Percentiles rank a stretch among this genome's conserved stretches.
Conservation (phyloP, 2,797 vertebrate genomes). For the Echeneis naucrates region DNA sequence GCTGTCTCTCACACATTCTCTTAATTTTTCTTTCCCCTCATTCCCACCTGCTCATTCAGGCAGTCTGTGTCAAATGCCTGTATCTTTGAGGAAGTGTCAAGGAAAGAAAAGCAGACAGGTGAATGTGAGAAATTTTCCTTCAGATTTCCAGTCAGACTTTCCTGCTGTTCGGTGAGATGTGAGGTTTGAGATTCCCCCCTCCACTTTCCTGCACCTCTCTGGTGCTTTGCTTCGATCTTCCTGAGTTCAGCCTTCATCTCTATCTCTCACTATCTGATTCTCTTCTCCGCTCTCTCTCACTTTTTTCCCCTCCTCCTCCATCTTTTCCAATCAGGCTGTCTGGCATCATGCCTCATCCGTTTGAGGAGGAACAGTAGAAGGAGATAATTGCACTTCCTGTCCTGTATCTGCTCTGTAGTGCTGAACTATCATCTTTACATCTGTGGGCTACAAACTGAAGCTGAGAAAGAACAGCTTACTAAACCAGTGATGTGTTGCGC, state of each 20-base stretch:
- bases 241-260: conserved; percentile 51
- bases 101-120: conserved; percentile 40
- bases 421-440: conserved; percentile 75
- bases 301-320: not conserved
- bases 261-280: conserved; percentile 26
- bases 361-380: conserved; percentile 79
- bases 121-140: conserved; percentile 52
- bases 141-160: conserved; percentile 63
- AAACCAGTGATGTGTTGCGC: not conserved
- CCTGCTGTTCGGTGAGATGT: conserved; percentile 40
- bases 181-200: conserved; percentile 53
- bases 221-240: conserved; percentile 39
- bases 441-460: conserved; percentile 50
- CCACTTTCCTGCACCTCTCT: conserved; percentile 18
- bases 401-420: conserved; percentile 77
- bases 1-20: conserved; percentile 46
- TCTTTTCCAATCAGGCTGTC: conserved; percentile 63
- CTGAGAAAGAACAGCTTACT: conserved; percentile 45
- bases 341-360: conserved; percentile 67
- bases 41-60: conserved; percentile 36
- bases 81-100: conserved; percentile 61
- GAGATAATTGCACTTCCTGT: conserved; percentile 84
- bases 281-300: not conserved
- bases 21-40: conserved; percentile 48
- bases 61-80: conserved; percentile 53